Percentiles rank a stretch among this genome's conserved stretches.
phyloP scores from a whole-genome alignment of 2,113 vertebrate species.

The Tursiops truncatus region DNA sequence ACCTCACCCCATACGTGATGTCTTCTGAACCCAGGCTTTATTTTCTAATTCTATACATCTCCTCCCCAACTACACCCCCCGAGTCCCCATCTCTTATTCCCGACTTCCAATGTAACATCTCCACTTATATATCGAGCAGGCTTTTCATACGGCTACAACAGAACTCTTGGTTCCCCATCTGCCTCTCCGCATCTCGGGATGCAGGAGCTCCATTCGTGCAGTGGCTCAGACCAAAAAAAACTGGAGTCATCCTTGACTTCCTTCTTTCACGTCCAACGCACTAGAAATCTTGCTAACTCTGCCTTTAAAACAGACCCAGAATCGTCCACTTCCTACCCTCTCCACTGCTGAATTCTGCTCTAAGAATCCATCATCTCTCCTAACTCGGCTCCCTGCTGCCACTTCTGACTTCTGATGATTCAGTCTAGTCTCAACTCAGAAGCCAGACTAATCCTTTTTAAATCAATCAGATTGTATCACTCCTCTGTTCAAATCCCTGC shows the following conservation, averaged over 20 bases:
- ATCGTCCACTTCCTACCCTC: not conserved
- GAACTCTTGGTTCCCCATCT: not conserved
- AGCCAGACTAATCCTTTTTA: not conserved
- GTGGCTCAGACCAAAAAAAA: not conserved
- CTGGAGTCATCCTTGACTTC: not conserved
- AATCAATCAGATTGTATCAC: not conserved
- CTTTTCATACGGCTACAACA: not conserved
- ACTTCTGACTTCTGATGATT: not conserved
- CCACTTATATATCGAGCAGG: not conserved
- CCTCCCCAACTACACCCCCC: not conserved
- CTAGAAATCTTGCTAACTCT: not conserved
- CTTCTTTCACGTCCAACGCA: not conserved
- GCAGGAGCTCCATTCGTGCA: not conserved
- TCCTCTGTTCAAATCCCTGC: not conserved
- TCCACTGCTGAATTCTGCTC: not conserved
- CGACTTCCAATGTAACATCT: not conserved
- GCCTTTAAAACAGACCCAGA: constrained; percentile 9
- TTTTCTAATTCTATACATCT: not conserved
- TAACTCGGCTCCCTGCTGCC: not conserved
- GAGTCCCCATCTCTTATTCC: not conserved
- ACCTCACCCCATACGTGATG: fast-evolving
- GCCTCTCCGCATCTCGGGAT: not conserved
- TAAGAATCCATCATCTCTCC: not conserved
- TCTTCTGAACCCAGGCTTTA: not conserved
- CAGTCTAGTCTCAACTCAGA: not conserved